Conservation (phyloP, 2,113 vertebrate genomes). For the Aegotheles bennettii region DNA sequence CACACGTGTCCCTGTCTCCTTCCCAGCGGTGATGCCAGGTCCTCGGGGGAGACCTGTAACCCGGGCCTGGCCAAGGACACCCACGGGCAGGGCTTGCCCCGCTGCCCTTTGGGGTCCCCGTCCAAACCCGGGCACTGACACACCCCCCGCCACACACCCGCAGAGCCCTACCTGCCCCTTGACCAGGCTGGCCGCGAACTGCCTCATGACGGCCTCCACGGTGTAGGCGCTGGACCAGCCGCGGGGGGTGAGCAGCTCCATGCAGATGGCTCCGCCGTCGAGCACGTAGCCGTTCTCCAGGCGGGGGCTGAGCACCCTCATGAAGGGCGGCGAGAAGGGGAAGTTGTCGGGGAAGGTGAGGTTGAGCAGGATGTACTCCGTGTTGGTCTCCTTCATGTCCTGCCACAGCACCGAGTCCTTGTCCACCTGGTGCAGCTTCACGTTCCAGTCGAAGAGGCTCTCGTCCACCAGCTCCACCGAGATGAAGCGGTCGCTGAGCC, state of each 20-base stretch:
- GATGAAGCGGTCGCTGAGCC: conserved; percentile 97
- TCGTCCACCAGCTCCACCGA: conserved; percentile 98
- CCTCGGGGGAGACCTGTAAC: background rate
- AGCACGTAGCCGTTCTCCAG: conserved; percentile 98
- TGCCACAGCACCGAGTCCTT: conserved; percentile 99
- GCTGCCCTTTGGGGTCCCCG: background rate
- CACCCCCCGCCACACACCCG: fast-evolving
- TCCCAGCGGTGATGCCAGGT: background rate
- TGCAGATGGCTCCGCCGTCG: conserved; percentile 98
- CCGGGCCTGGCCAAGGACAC: background rate
- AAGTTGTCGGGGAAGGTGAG: conserved; percentile 99
- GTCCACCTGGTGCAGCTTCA: conserved; percentile 99
- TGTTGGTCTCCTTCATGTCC: conserved; percentile 99
- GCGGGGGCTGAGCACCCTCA: conserved; percentile 95
- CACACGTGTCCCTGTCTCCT: background rate
- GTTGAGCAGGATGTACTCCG: conserved; percentile 96
- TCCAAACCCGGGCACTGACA: background rate
- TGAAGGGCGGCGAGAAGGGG: conserved; percentile 98
- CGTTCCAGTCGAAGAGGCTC: conserved; percentile 99
- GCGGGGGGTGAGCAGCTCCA: conserved; percentile 97
- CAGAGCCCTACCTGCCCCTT: conserved; percentile 93
- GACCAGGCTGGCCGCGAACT: conserved; percentile 97
- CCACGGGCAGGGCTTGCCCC: background rate
- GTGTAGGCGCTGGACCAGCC: conserved; percentile 99
- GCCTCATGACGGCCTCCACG: conserved; percentile 98